Evolutionary conservation across 1,140 invertebrate species (phyloP), one percentile per base, ranked within the genome.

Genomic region (Drosophila trapezifrons): DNA sequence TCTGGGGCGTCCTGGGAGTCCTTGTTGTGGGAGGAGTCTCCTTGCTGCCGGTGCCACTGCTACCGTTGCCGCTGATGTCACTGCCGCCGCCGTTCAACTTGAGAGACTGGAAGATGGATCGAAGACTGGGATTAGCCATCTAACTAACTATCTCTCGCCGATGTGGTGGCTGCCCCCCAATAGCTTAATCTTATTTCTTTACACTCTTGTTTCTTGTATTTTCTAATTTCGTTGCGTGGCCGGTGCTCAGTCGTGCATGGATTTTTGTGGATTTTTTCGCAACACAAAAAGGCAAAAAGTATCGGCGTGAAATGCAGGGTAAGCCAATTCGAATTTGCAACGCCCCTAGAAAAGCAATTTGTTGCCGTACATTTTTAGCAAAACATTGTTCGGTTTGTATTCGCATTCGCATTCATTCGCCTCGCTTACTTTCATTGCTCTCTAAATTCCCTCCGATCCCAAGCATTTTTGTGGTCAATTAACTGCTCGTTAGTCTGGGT

Each of bases 381-480:
- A 85, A 82, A 78, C 70, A 86, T 72, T 84, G 72, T 38, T 57
- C 62, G 35, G 46, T 29, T 42, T 45, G 43, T 27, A 51, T 70
- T 63, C 40, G 55, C 38, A 57, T 43, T 65, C 38, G 62, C 62
- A 32, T 70, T 51, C 10, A 20, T 60, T 67, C 20, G 54, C 27
- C 45, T 65, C 65, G 76, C 29, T 78, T 74, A 86, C 81, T 85
- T 85, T 82, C 80, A 82, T 82, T 82, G 74, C 37, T 66, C 52
- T 63, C 27, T 55, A 46, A 52, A 20, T 25, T 71, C 51, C 52
- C 45, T 46, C 13, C 20, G 46, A 35, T 35, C 40, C 47, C 60
- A 43, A 71, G 46, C 83, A 87, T 87, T 82, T 86, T 82, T 86
- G 82, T 86, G 82, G 83, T 87, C 83, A 82, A 86, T 87, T 82